Evolutionary conservation across 2,113 vertebrate species (phyloP), one percentile per base, ranked within the genome.

Genomic region (Hyperopisus bebe): DNA sequence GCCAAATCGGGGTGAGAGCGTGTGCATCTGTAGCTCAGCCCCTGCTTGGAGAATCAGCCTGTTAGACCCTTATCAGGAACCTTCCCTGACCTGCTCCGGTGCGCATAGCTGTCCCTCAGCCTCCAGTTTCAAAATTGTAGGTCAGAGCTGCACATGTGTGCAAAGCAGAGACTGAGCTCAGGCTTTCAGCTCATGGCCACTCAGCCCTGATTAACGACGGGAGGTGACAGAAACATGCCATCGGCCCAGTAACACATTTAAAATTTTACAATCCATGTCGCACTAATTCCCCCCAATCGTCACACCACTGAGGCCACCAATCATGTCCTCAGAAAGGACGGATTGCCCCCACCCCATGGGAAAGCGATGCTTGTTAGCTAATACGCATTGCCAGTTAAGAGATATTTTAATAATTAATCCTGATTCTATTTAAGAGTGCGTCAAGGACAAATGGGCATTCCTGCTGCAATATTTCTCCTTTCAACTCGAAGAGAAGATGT

Each of bases 361-460:
- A 46, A 47, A 77, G 44, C 31, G 8, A 86, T 39, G 66, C 46
- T 31, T 58, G 47, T 58, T 55, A 46, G 53, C 80, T 89, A 86
- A 85, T 85, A 89, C 66, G 85, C 53, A 89, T 48, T 89, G 53
- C 53, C 89, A 85, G 35, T 89, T 89, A 66, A 66, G 89, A 51
- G 51, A 17, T 55, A 31, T 58, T 83, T 89, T 47, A 85, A 89
- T 89, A 89, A 85, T 89, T 85, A 82, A 89, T 89, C 19, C 89
- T 1, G 42, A 58, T 85, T 86, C 82, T 86, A 86, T 62, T 89
- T 86, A 48, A 89, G 21, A 85, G 24, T 17, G 42, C 44, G 27
- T 27, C 17, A 53, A 89, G 89, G 42, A 48, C 24, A 89, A 89
- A 86, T 27, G 51, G 35, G 5, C 24, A 55, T 84, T 39, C 51